Base-by-base conservation (phyloP, 2,797 vertebrate genomes). In the Luscinia megarhynchos region DNA sequence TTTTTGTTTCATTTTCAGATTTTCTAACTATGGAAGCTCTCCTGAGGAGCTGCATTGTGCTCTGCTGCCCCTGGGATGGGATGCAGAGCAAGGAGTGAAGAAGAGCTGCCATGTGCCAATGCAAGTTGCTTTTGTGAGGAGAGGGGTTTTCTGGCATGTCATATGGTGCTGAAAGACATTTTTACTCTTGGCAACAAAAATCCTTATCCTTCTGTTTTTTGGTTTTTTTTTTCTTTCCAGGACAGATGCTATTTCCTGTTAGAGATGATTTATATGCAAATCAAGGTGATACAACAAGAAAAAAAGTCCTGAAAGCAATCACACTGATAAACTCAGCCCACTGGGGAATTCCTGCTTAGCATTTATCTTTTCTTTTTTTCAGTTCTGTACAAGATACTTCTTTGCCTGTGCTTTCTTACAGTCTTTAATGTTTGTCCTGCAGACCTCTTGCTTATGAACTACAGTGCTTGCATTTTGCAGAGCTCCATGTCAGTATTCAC, bases 1-100 rank as follows among this genome's bases (percentile, higher is more conserved):
- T 95, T 96, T 95, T 95, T 86, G 74, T 96, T 95, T 96, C 84
- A 2, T 82, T 97, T 96, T 96, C 90, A 96, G 91, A 75, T 94
- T 95, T 94, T 94, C 77, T 93, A 88, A 77, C 85, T 81, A 11
- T 94, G 89, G 95, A 91, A 86, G 50, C 45, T 93, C 63, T 94
- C 57, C 81, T n/a, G 50, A 72, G 80, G 83, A 80, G 50, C 72
- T 82, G 45, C 41, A 10, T 43, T 34, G 6, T 12, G 38, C 0
- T 0, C 66, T 88, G 70, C 63, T 67, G 50, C 23, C 63, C 43
- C 19, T 1, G 3, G 67, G 68, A 75, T 68, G 51, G 62, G 53
- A 61, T 0, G 0, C 58, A 68, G 61, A 50, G 46, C 29, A 82
- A 74, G 46, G 53, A 82, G 57, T 9, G n/a, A 94, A 85, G 66